phyloP scores from a whole-genome alignment of 1,140 invertebrate genomes.

The Paraescarpia echinospica region DNA sequence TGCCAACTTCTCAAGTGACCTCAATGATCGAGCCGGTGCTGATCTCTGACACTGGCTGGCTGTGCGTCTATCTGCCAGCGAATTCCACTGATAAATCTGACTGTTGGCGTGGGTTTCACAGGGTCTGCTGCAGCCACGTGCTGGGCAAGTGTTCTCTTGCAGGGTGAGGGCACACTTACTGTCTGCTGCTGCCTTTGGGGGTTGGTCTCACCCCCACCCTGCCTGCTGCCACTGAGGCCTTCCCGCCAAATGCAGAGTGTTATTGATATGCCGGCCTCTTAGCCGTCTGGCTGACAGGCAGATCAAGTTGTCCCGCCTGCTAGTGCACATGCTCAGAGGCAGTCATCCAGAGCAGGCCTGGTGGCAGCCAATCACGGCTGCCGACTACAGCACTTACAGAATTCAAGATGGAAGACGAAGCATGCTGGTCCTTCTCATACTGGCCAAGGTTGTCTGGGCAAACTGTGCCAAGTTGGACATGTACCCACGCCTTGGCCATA shows the following conservation, averaged over 20 bases:
- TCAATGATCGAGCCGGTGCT: neutral
- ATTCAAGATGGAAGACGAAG: neutral
- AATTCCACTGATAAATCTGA: constrained; percentile 1
- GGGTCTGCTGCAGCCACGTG: neutral
- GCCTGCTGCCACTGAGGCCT: neutral
- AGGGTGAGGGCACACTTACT: neutral
- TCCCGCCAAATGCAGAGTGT: constrained; percentile 3
- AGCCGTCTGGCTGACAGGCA: neutral
- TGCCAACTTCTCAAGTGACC: neutral
- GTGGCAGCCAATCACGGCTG: neutral
- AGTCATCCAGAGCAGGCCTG: neutral
- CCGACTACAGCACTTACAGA: neutral
- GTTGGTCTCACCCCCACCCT: neutral
- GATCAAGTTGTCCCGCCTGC: neutral
- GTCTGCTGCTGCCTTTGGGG: neutral
- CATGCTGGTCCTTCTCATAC: neutral
- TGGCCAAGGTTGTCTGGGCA: neutral
- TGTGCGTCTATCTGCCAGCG: neutral
- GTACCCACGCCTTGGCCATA: neutral
- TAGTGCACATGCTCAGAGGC: neutral
- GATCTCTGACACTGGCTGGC: neutral
- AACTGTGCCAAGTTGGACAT: neutral
- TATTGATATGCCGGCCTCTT: neutral
- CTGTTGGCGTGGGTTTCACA: neutral
- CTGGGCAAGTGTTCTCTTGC: neutral